Evolutionary conservation across 2,888 invertebrate species (phyloP).

Genomic region (Acanthosepion pharaonis): DNA sequence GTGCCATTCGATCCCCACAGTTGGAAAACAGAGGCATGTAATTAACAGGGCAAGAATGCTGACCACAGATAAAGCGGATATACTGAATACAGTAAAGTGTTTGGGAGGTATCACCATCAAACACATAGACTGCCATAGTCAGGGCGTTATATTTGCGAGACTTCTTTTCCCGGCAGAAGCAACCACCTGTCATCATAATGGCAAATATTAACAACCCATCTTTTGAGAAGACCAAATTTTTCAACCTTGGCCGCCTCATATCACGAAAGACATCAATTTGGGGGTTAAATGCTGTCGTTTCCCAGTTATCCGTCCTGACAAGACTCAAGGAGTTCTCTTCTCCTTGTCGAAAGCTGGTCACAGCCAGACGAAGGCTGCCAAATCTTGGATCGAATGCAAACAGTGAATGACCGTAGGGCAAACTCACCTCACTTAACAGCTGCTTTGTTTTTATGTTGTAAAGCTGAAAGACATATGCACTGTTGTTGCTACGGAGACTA

Average conservation of each 20-base stretch:
- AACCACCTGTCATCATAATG: constrained; percentile 68
- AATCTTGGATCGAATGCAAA: constrained; percentile 74
- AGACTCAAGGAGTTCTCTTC: constrained; percentile 71
- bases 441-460: constrained; percentile 68
- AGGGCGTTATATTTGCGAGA: constrained; percentile 70
- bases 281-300: constrained; percentile 66
- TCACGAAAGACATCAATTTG: constrained; percentile 66
- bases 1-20: constrained; percentile 73
- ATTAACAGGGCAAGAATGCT: constrained; percentile 72
- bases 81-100: constrained; percentile 73
- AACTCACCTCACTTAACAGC: constrained; percentile 64
- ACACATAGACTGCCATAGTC: constrained; percentile 71
- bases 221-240: constrained; percentile 69
- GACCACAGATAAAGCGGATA: constrained; percentile 71
- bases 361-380: constrained; percentile 68
- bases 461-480: constrained; percentile 67
- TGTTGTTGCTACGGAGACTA: constrained; percentile 58
- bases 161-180: constrained; percentile 71
- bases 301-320: constrained; percentile 66
- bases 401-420: constrained; percentile 66
- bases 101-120: constrained; percentile 69
- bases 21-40: constrained; percentile 72
- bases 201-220: constrained; percentile 72
- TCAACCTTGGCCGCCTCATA: constrained; percentile 68
- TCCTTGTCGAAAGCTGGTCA: constrained; percentile 69